Evolutionary conservation across 2,888 invertebrate genomes (phyloP).

Genomic region (Galeruca laticollis): DNA sequence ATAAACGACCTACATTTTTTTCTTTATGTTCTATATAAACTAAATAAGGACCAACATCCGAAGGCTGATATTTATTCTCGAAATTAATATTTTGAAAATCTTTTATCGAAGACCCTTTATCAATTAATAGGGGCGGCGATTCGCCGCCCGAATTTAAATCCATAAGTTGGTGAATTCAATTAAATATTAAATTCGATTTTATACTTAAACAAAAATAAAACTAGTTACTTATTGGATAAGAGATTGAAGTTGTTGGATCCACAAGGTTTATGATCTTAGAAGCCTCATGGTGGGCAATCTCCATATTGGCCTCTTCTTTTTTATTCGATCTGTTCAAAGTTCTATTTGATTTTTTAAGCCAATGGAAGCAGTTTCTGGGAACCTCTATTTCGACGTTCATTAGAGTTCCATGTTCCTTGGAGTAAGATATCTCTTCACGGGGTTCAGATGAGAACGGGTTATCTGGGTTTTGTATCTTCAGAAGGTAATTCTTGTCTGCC

Average conservation of each 20-base stretch:
- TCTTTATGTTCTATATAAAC: no score
- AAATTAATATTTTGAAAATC: no score
- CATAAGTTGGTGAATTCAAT: no score
- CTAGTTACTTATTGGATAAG: no score
- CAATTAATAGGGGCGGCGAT: no score
- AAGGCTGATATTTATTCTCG: no score
- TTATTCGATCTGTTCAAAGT: constrained; percentile 30
- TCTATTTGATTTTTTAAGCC: constrained; percentile 34
- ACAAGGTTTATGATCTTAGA: constrained; percentile 19
- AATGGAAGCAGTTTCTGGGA: constrained; percentile 39
- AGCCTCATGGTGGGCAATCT: background rate
- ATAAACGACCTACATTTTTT: no score
- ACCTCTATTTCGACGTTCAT: constrained; percentile 15
- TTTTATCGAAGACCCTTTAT: no score
- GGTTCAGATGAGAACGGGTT: constrained; percentile 26
- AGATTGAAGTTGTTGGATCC: constrained; percentile 18
- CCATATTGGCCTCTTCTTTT: constrained; percentile 6
- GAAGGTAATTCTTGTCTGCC: constrained; percentile 20
- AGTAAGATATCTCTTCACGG: constrained; percentile 6
- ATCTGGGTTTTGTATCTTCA: constrained; percentile 18
- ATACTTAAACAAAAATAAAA: no score
- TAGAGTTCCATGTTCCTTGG: constrained; percentile 38
- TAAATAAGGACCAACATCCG: no score
- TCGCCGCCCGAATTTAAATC: no score
- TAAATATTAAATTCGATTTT: no score